These are phyloP conservation scores for Bolinopsis microptera DNA, from an alignment of 37 sponge, comb jelly and placozoan genomes.

Conservation along the genomic window DNA sequence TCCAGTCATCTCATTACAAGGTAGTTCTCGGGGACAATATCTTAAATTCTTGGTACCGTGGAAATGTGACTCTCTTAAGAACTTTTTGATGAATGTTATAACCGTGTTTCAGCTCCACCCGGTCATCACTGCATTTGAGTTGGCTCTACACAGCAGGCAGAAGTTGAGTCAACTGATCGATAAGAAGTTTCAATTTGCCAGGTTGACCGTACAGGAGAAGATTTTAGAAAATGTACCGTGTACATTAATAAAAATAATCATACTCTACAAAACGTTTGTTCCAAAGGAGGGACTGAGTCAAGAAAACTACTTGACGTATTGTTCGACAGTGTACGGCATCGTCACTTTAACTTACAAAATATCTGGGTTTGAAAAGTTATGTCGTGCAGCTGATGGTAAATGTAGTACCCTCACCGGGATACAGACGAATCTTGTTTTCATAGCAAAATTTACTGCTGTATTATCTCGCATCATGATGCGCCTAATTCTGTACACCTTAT, in stretches of 20 bases:
- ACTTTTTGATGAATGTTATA: background rate
- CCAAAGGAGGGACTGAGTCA: background rate
- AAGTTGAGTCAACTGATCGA: background rate
- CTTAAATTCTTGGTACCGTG: background rate
- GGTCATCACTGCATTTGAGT: background rate
- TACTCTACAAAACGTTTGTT: background rate
- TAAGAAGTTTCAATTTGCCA: background rate
- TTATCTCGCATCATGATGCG: background rate
- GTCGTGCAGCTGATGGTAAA: background rate
- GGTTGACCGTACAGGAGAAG: conserved; percentile 1
- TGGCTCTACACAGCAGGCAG: background rate
- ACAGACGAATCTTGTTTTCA: background rate
- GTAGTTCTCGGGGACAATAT: background rate
- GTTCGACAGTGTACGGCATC: background rate
- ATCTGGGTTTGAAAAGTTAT: background rate
- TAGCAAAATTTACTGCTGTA: background rate
- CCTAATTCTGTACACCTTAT: background rate
- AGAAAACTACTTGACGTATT: background rate
- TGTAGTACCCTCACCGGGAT: background rate
- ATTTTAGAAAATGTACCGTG: background rate
- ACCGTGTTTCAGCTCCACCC: background rate
- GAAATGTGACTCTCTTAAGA: background rate
- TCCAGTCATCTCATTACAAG: background rate
- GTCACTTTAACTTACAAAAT: background rate
- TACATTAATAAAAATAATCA: background rate